phyloP scores from a whole-genome alignment of 1,140 invertebrate genomes.

The Diabrotica undecimpunctata region DNA sequence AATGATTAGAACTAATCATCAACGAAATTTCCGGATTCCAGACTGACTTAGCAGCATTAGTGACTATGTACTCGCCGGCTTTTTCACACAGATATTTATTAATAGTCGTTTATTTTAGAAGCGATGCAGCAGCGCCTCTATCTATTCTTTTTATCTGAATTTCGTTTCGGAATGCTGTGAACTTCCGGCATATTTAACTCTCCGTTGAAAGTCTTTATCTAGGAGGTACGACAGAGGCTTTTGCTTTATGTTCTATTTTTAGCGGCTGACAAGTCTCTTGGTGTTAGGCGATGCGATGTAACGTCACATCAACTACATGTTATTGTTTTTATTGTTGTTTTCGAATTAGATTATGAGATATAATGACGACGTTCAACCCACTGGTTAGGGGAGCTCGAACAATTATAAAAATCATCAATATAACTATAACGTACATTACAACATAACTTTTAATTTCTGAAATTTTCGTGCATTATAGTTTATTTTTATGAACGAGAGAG shows the following conservation, averaged over 20 bases:
- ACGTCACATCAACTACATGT: not conserved
- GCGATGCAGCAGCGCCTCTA: slow-evolving; percentile 9
- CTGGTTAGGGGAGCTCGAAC: not conserved
- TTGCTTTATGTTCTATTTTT: slow-evolving; percentile 9
- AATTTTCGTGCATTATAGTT: no score
- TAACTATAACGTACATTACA: no score
- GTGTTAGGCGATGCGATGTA: not conserved
- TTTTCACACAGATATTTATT: slow-evolving; percentile 10
- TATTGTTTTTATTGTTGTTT: slow-evolving; percentile 3
- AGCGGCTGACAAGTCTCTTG: slow-evolving; percentile 5
- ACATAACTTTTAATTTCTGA: no score
- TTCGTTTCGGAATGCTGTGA: slow-evolving; percentile 14
- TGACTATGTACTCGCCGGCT: not conserved
- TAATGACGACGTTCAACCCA: not conserved
- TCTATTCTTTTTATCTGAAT: slow-evolving; percentile 14
- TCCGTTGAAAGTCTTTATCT: slow-evolving; percentile 15
- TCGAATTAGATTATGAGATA: not conserved
- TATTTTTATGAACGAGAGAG: no score
- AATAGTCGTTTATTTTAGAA: slow-evolving; percentile 15
- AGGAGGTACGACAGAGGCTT: slow-evolving; percentile 1
- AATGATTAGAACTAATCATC: slow-evolving; percentile 5
- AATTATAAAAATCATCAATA: no score
- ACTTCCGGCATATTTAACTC: slow-evolving; percentile 16
- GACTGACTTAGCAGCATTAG: not conserved
- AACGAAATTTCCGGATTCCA: slow-evolving; percentile 9